Conservation (phyloP, 2,888 invertebrate genomes). For the Tribolium freemani region DNA sequence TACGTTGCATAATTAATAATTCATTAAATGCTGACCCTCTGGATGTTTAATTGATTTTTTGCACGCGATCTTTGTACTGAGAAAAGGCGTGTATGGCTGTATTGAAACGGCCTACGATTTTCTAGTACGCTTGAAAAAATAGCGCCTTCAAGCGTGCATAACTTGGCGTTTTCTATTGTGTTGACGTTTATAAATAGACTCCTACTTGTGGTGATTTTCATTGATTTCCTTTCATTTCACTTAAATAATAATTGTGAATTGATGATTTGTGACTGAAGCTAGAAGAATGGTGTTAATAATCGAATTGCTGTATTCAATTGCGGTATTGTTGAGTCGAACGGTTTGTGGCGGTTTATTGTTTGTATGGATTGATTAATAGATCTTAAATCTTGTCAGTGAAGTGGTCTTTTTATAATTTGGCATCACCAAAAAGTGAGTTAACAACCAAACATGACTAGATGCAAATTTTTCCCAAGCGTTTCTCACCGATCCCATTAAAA, state of each 20-base stretch:
- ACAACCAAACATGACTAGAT: neutral
- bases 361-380: too few relatives aligned
- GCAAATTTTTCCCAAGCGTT: neutral
- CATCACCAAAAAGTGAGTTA: neutral
- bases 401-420: neutral
- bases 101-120: slow-evolving; percentile 13
- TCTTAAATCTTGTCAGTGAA: too few relatives aligned
- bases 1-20: slow-evolving; percentile 15
- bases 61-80: slow-evolving; percentile 13
- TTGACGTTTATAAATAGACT: neutral
- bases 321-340: too few relatives aligned
- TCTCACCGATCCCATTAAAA: neutral
- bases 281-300: neutral
- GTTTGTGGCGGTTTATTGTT: too few relatives aligned
- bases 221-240: neutral
- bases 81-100: slow-evolving; percentile 20
- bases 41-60: slow-evolving; percentile 29
- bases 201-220: neutral
- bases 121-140: neutral
- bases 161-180: neutral
- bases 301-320: neutral
- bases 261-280: neutral
- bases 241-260: neutral
- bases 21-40: slow-evolving; percentile 16
- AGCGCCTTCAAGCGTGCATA: neutral